These are phyloP conservation scores for Nebria brevicollis DNA, from an alignment of 2,888 invertebrate genomes.

Conservation along the genomic window DNA sequence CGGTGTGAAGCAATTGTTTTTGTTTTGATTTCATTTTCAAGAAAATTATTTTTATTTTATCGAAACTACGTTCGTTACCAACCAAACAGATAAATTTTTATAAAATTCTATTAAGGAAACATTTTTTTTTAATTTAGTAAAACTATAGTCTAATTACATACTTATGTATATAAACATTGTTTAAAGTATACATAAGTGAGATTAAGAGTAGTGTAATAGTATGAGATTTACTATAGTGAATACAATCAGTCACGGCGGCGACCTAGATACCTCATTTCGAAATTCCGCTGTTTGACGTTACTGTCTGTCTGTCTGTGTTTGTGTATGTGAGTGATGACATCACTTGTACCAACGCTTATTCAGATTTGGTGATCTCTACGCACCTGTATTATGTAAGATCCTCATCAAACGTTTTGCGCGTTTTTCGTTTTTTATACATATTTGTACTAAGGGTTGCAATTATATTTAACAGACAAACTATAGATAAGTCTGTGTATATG, in stretches of 20 bases:
- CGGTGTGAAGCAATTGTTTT: neutral
- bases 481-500: too few species aligned
- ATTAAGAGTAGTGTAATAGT: neutral
- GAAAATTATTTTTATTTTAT: too few species aligned
- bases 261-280: conserved; percentile 45
- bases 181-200: neutral
- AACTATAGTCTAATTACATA: neutral
- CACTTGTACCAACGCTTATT: neutral
- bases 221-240: neutral
- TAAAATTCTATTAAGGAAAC: neutral
- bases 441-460: too few species aligned
- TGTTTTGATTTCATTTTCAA: neutral
- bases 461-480: neutral
- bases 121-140: neutral
- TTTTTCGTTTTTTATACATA: too few species aligned
- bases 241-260: conserved; percentile 11
- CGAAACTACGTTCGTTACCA: too few species aligned
- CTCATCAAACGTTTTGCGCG: too few species aligned
- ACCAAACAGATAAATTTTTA: neutral
- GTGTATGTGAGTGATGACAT: conserved; percentile 15
- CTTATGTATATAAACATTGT: neutral
- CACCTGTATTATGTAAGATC: conserved; percentile 8
- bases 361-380: neutral
- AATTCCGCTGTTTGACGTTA: conserved; percentile 29
- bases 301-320: conserved; percentile 2